Base-by-base conservation (phyloP, 2,888 invertebrate species). In the Silvanus unidentatus region DNA sequence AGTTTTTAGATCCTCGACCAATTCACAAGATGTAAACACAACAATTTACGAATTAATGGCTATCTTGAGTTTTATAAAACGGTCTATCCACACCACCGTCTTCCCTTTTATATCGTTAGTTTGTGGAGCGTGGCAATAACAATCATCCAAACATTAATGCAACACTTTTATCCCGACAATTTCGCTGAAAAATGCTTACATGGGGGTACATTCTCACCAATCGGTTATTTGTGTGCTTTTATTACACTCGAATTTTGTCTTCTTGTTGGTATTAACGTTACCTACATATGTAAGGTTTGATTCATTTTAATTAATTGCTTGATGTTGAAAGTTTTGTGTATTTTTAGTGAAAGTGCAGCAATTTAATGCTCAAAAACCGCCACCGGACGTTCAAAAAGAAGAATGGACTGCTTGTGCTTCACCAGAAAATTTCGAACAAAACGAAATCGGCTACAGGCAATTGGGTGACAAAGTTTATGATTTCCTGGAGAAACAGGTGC, bases 31-130 rank as follows among this genome's bases (percentile, higher is more conserved):
- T 68, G 68, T 27, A 76, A 74, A 56, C 85, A 85, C 59, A 77
- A 81, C 48, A 70, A 74, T 49, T 64, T 83, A 32, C 73, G 82
- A 45, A 71, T 83, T 49, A 77, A 77, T 58, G 84, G 85, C 2
- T 84, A 84, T 59, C 73, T 84, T 45, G 82, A 84, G 41, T 84
- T 84, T 61, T 80, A 83, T 64, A 78, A 81, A 46, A 75, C 77
- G 6, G 81, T 78, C 0, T 74, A 76, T 53, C 71, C 74, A 44
- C 78, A 79, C 42, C 77, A 79, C 55, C 74, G 78, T 43, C 68
- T 81, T 11, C 82, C 84, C 0, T 66, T 83, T 34, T 78, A 80
- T 55, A 68, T 83, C 13, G 77, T 79, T 1, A 82, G 83, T 5
- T 63, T 82, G 12, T 82, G 75, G 82, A 83, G 74, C 69, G 77